Evolutionary conservation across 2,113 vertebrate species (phyloP), one percentile per base, ranked within the genome.

Genomic region (Scolopax mira): DNA sequence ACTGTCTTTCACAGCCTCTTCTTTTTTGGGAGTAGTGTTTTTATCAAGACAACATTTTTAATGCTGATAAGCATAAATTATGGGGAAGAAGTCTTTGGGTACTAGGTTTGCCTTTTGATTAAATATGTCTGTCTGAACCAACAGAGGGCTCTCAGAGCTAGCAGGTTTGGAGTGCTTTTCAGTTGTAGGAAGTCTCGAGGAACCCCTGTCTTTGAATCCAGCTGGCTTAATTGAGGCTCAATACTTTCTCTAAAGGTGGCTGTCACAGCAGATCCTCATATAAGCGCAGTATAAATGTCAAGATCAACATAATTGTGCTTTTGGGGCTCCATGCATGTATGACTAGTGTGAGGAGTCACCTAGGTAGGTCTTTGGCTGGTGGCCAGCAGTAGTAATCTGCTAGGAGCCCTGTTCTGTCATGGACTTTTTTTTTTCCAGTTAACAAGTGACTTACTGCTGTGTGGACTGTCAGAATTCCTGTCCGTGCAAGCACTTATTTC

Each of bases 351-450:
- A 87, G 87, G 89, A 69, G 81, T 96, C 72, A 35, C 81, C 89
- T 82, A 82, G 89, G 81, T 94, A 88, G 87, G 87, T 94, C 91
- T 94, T 87, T 96, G 95, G 91, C 94, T 91, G 92, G 27, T 78
- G 80, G 79, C 70, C 83, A 86, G 66, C 70, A 85, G 48, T 41
- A 83, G 42, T 19, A 12, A n/a, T 82, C 73, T 92, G 70, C 66
- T 72, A 67, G 78, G 57, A 65, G 13, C 62, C 44, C 17, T 39
- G 3, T 49, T 79, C 44, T 52, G 11, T 52, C 57, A 30, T 23
- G 24, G 65, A 30, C 65, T 7, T 48, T 10, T 7, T 48, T 10
- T 79, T 54, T 51, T 27, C 51, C 37, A 31, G 11, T 80, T 48
- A 57, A 7, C 22, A 16, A 61, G 31, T n/a, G 64, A 44, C 28